These are phyloP conservation scores for Struthio camelus DNA, from an alignment of 2,113 vertebrate genomes.

Conservation along the genomic window DNA sequence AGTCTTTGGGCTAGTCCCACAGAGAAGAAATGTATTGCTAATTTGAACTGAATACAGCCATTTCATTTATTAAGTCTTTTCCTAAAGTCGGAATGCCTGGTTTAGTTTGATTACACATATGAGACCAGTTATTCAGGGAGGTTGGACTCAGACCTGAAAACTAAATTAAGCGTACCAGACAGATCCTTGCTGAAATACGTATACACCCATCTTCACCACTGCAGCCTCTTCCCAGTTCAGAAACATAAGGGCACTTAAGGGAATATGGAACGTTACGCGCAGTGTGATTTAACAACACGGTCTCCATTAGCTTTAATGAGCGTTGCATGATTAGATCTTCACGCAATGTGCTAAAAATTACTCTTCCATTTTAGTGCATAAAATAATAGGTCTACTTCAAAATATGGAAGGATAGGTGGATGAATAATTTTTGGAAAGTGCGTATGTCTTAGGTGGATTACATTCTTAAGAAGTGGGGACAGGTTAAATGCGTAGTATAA, in stretches of 20 bases:
- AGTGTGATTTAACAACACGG: conserved; percentile 18
- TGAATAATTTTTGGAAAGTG: neutral
- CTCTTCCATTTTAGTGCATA: neutral
- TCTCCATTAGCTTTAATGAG: conserved; percentile 55
- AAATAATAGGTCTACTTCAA: neutral
- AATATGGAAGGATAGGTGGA: neutral
- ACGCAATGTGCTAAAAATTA: neutral
- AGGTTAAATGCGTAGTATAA: neutral
- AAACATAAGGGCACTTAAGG: conserved; percentile 37
- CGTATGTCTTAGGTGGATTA: neutral
- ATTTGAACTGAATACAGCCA: neutral
- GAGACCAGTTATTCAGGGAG: neutral
- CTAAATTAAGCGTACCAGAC: neutral
- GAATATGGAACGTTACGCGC: neutral
- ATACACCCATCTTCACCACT: rapidly evolving
- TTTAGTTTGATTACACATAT: conserved; percentile 5
- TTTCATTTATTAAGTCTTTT: conserved; percentile 2
- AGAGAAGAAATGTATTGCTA: neutral
- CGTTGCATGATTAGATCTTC: conserved; percentile 12
- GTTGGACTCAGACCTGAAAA: neutral
- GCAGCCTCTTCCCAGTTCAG: neutral
- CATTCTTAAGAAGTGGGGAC: neutral
- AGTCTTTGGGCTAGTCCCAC: neutral
- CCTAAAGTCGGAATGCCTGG: neutral
- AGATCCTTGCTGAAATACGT: neutral